Conservation (phyloP, 2,797 vertebrate genomes). For the Danio albolineatus region DNA sequence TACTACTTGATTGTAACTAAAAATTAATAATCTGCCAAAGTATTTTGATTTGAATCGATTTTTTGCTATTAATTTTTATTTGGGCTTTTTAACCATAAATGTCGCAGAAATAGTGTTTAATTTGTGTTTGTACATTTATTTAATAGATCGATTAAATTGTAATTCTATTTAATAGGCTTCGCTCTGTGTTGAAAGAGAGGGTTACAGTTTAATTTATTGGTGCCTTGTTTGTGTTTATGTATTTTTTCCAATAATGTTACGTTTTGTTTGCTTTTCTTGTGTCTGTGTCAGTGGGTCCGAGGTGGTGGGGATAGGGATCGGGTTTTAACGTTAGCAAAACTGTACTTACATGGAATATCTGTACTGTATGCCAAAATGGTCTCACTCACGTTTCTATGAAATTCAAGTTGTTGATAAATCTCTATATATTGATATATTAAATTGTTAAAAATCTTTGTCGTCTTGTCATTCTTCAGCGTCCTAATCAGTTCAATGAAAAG, state of each 20-base stretch:
- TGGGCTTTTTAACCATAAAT: conserved; percentile 78
- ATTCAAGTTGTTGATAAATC: conserved; percentile 87
- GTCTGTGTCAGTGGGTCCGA: conserved; percentile 66
- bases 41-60: conserved; percentile 74
- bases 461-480: not conserved
- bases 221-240: conserved; percentile 85
- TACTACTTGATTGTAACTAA: conserved; percentile 89
- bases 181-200: conserved; percentile 68
- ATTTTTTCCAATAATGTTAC: conserved; percentile 69
- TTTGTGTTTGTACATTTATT: conserved; percentile 70
- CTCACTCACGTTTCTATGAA: conserved; percentile 87
- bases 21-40: conserved; percentile 88
- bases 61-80: conserved; percentile 61
- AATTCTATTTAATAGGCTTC: conserved; percentile 78
- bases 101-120: conserved; percentile 74
- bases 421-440: conserved; percentile 91
- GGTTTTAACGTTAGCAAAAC: conserved; percentile 72
- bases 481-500: conserved; percentile 3
- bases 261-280: conserved; percentile 66
- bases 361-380: conserved; percentile 88
- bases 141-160: conserved; percentile 49
- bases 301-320: conserved; percentile 40
- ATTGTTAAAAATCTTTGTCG: conserved; percentile 68
- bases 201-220: conserved; percentile 86
- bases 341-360: conserved; percentile 85